A percentile compares a stretch with the other conserved stretches of the same genome.
Evolutionary conservation across 1,140 invertebrate genomes (phyloP).

Genomic region (Brachionus rotundiformis): DNA sequence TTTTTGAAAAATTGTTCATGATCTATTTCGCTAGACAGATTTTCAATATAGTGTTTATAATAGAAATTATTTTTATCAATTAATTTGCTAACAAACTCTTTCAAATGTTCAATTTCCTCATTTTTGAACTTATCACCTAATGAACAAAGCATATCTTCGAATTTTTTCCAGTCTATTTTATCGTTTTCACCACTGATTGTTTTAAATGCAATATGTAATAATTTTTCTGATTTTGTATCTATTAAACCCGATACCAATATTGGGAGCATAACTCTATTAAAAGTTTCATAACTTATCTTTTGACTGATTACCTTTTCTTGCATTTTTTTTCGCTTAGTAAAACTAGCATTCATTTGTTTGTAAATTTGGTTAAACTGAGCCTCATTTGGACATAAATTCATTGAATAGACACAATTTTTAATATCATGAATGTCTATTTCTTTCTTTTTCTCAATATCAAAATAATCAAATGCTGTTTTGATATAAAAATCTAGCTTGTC

Average conservation of each 20-base stretch:
- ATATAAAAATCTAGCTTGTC: background rate
- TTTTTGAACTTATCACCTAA: conserved; percentile 18
- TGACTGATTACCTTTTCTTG: background rate
- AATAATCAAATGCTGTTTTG: background rate
- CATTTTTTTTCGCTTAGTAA: background rate
- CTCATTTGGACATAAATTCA: conserved; percentile 32
- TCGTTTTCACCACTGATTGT: background rate
- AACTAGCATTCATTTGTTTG: background rate
- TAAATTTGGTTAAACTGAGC: background rate
- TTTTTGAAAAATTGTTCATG: conserved; percentile 1
- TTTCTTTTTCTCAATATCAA: conserved; percentile 7
- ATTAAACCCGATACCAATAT: background rate
- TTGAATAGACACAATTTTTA: background rate
- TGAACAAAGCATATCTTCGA: background rate
- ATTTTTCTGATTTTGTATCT: background rate
- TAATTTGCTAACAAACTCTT: background rate
- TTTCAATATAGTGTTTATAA: background rate
- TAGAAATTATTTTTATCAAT: background rate
- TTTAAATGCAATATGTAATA: background rate
- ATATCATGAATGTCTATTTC: conserved; percentile 15
- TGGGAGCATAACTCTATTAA: background rate
- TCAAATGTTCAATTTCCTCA: conserved; percentile 7
- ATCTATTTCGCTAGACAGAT: background rate
- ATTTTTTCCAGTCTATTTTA: background rate
- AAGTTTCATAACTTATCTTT: background rate